A percentile compares a stretch with the other conserved stretches of the same genome.
Evolutionary conservation across 2,888 invertebrate genomes (phyloP).

Genomic region (Eulithis prunata): DNA sequence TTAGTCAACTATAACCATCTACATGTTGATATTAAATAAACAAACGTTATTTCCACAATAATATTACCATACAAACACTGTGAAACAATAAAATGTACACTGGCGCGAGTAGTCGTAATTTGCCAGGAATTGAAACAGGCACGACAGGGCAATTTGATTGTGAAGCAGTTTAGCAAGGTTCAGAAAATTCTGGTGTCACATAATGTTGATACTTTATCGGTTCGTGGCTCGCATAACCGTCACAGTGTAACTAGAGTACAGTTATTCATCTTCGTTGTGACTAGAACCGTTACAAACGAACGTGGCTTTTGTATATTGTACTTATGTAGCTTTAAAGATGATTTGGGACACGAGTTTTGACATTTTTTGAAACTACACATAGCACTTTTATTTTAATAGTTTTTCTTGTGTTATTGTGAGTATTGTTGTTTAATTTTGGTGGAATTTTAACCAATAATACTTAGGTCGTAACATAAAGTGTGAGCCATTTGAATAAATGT

Average conservation of each 20-base stretch:
- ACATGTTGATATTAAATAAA: slow-evolving; percentile 10
- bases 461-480: no score
- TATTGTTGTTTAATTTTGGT: no score
- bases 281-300: not conserved
- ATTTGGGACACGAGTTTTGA: no score
- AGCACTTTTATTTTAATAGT: no score
- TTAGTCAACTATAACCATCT: slow-evolving; percentile 3
- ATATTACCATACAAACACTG: slow-evolving; percentile 43
- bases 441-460: no score
- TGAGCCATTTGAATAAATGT: no score
- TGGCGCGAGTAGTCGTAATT: slow-evolving; percentile 39
- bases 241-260: slow-evolving; percentile 13
- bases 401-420: no score
- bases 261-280: slow-evolving; percentile 30
- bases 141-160: slow-evolving; percentile 51
- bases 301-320: not conserved
- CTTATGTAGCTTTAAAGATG: not conserved
- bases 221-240: slow-evolving; percentile 45
- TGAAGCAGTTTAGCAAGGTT: slow-evolving; percentile 54
- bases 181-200: slow-evolving; percentile 62
- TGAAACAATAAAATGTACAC: slow-evolving; percentile 38
- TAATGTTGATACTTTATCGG: slow-evolving; percentile 68
- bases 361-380: no score
- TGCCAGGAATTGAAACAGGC: slow-evolving; percentile 43
- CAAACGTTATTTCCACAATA: slow-evolving; percentile 34